Conservation (phyloP, 2,888 invertebrate species). For the Scaptomyza flava region DNA sequence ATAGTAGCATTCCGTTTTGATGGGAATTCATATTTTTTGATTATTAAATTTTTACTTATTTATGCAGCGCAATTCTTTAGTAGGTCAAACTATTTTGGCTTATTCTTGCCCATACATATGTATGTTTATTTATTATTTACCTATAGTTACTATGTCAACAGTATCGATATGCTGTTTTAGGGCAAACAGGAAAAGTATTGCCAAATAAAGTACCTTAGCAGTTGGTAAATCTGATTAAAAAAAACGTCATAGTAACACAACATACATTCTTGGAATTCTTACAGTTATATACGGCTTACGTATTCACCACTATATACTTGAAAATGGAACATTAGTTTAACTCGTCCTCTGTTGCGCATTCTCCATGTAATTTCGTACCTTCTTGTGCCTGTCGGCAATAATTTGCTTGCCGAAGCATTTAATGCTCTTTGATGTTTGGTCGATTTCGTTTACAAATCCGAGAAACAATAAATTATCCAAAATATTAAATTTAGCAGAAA, state of each 20-base stretch:
- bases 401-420: slow-evolving; percentile 13
- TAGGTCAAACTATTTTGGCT: slow-evolving; percentile 18
- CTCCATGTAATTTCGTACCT: slow-evolving; percentile 43
- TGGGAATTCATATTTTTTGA: not conserved
- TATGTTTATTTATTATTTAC: slow-evolving; percentile 2
- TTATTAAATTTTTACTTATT: not conserved
- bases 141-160: slow-evolving; percentile 63
- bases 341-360: slow-evolving; percentile 40
- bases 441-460: slow-evolving; percentile 29
- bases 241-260: slow-evolving; percentile 27
- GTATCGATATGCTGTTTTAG: slow-evolving; percentile 38
- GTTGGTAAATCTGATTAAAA: slow-evolving; percentile 5
- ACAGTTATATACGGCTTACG: not conserved
- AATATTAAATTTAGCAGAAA: not conserved
- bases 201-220: slow-evolving; percentile 19
- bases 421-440: slow-evolving; percentile 44
- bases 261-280: not conserved
- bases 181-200: slow-evolving; percentile 39
- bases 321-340: slow-evolving; percentile 8
- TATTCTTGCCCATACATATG: slow-evolving; percentile 1
- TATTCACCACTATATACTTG: slow-evolving; percentile 38
- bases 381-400: slow-evolving; percentile 47
- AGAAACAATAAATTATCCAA: not conserved
- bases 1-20: slow-evolving; percentile 21
- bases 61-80: slow-evolving; percentile 7